These are phyloP conservation scores for Baryphthengus martii DNA, from an alignment of 2,113 vertebrate genomes.

Conservation along the genomic window DNA sequence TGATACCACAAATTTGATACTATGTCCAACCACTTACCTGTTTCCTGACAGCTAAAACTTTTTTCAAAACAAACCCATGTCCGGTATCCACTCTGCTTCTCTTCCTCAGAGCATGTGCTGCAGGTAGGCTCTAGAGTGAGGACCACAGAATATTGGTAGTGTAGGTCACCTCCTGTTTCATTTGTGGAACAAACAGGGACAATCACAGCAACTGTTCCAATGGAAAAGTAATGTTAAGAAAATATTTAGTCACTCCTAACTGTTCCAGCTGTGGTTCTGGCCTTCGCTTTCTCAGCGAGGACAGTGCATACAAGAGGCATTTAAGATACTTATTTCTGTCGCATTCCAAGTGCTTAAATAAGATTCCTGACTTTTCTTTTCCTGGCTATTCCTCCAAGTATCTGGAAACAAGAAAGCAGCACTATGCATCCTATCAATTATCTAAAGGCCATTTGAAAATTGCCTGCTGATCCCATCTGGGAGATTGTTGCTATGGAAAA, in stretches of 20 bases:
- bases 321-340: neutral
- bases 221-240: conserved; percentile 2
- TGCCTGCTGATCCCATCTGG: neutral
- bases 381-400: neutral
- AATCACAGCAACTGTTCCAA: neutral
- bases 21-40: neutral
- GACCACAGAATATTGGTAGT: neutral
- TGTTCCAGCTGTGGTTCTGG: conserved; percentile 11
- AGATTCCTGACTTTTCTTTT: neutral
- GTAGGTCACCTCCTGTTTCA: neutral
- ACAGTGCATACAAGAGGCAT: neutral
- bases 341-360: neutral
- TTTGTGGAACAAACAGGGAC: neutral
- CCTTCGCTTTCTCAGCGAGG: neutral
- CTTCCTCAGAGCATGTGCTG: neutral
- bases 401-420: neutral
- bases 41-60: neutral
- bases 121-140: neutral
- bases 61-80: neutral
- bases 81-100: neutral
- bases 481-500: neutral
- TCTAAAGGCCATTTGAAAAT: neutral
- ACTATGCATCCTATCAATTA: neutral
- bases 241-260: neutral
- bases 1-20: neutral